Percentiles rank a stretch among this genome's conserved stretches.
Conservation (phyloP, 2,888 invertebrate genomes). For the Meiosimyza platycephala region DNA sequence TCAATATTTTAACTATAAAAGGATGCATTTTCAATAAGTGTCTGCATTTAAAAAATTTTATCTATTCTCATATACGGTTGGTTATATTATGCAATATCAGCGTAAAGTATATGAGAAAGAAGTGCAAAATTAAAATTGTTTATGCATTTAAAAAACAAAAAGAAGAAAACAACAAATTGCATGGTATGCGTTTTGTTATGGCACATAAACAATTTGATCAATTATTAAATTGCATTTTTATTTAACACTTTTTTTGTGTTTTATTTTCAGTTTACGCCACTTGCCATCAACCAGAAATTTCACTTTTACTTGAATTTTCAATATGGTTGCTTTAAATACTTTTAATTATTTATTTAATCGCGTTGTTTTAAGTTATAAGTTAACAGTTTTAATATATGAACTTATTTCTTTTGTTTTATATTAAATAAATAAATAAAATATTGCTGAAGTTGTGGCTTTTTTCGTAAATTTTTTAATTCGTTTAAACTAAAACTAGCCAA, state of each 20-base stretch:
- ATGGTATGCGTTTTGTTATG: constrained; percentile 19
- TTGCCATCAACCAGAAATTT: neutral
- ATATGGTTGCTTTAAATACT: neutral
- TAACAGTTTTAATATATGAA: too few species aligned
- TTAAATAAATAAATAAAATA: too few species aligned
- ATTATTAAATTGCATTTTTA: neutral
- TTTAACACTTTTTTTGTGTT: neutral
- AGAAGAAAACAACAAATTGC: constrained; percentile 3
- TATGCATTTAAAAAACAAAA: neutral
- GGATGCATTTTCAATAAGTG: too few species aligned
- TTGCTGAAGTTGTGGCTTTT: too few species aligned
- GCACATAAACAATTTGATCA: neutral
- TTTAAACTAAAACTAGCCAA: too few species aligned
- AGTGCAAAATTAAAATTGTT: neutral
- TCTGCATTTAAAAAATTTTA: neutral
- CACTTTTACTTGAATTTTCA: neutral
- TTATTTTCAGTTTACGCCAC: neutral
- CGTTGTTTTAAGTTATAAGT: too few species aligned
- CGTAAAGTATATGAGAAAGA: neutral
- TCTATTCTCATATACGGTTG: neutral
- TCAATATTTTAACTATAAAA: too few species aligned
- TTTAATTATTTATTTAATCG: neutral
- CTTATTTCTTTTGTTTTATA: too few species aligned
- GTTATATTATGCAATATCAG: neutral
- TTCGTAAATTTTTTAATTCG: too few species aligned